These are phyloP conservation scores for Todus mexicanus DNA, from an alignment of 2,797 vertebrate genomes.

Conservation along the genomic window DNA sequence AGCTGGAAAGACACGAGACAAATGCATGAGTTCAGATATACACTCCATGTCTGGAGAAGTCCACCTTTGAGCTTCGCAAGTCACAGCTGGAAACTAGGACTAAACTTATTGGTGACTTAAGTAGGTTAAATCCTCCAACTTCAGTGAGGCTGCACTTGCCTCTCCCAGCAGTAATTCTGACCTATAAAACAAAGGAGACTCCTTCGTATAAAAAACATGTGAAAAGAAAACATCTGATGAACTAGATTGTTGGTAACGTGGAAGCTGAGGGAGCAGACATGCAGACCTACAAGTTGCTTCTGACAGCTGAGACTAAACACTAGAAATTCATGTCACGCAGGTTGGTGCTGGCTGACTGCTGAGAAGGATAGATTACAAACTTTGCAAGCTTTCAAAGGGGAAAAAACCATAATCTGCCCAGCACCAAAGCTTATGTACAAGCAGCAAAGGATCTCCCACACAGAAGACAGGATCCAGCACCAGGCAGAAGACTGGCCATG, in stretches of 20 bases:
- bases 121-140: not conserved
- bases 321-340: not conserved
- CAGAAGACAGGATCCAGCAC: not conserved
- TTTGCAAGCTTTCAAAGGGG: not conserved
- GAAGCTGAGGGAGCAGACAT: not conserved
- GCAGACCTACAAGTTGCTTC: not conserved
- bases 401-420: not conserved
- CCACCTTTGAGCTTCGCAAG: not conserved
- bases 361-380: not conserved
- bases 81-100: not conserved
- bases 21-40: accelerated
- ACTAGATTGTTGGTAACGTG: not conserved
- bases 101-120: not conserved
- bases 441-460: not conserved
- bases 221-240: not conserved
- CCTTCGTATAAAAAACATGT: not conserved
- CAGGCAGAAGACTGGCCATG: not conserved
- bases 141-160: not conserved
- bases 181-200: not conserved
- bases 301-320: not conserved
- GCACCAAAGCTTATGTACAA: not conserved
- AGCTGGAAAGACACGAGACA: not conserved
- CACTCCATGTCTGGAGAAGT: not conserved
- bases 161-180: not conserved
- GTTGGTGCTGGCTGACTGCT: not conserved